Conservation (phyloP, 2,113 vertebrate species). For the Burhinus bistriatus region DNA sequence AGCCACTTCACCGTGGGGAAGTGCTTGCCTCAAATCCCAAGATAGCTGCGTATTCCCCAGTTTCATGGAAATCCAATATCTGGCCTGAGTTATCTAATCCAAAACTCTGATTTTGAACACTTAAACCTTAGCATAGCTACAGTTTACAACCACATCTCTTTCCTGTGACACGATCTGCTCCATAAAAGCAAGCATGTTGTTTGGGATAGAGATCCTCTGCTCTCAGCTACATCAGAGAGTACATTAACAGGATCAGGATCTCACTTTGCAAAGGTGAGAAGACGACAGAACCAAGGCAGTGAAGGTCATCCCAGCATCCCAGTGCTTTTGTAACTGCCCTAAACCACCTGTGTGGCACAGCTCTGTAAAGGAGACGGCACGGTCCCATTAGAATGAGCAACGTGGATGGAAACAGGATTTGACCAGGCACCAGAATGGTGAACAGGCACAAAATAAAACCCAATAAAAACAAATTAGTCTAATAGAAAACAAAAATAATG, state of each 20-base stretch:
- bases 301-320: not conserved
- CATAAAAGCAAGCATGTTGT: not conserved
- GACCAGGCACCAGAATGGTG: not conserved
- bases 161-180: not conserved
- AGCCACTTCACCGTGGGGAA: not conserved
- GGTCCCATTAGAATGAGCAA: not conserved
- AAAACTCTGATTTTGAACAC: not conserved
- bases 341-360: accelerated
- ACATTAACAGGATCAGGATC: not conserved
- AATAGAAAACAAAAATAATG: not conserved
- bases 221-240: not conserved
- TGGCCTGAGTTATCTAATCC: not conserved
- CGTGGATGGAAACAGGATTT: not conserved
- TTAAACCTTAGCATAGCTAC: not conserved
- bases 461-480: not conserved
- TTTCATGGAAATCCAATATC: not conserved
- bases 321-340: not conserved
- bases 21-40: not conserved
- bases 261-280: not conserved
- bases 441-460: not conserved
- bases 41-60: not conserved
- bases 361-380: accelerated
- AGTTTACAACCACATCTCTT: not conserved
- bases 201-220: not conserved
- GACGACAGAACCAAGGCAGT: not conserved